Percentiles rank a stretch among this genome's conserved stretches.
Evolutionary conservation across 1,140 invertebrate species (phyloP).

Genomic region (Bombus picipes): DNA sequence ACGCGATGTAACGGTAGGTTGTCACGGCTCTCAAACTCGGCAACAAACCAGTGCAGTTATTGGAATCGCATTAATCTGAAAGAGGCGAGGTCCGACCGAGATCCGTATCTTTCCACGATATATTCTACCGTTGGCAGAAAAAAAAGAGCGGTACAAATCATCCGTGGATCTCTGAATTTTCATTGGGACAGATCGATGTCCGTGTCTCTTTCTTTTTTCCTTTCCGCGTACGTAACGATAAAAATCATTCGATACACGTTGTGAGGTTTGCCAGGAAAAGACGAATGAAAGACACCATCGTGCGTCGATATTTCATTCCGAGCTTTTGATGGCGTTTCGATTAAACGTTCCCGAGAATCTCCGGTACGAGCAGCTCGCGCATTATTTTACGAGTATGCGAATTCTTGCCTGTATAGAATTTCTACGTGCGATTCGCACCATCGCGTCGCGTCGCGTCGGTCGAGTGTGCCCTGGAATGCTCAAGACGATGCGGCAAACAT

Average conservation of each 20-base stretch:
- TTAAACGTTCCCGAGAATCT: slow-evolving; percentile 13
- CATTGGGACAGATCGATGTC: neutral
- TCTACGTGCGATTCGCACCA: neutral
- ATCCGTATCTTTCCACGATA: slow-evolving; percentile 27
- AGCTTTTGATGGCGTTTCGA: slow-evolving; percentile 10
- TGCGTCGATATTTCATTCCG: neutral
- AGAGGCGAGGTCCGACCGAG: neutral
- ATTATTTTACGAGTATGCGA: neutral
- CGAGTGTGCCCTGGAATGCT: neutral
- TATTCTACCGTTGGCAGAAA: neutral
- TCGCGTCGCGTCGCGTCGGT: neutral
- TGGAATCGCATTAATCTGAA: slow-evolving; percentile 53
- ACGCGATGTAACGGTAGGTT: neutral
- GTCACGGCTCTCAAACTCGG: slow-evolving; percentile 23
- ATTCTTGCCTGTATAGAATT: slow-evolving; percentile 13
- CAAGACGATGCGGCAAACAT: neutral
- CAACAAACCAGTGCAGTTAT: slow-evolving; percentile 37
- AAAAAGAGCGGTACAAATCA: slow-evolving; percentile 10
- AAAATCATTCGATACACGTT: neutral
- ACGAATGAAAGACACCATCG: neutral
- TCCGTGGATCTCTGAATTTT: slow-evolving; percentile 20
- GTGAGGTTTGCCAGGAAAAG: too few relatives aligned
- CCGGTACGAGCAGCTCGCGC: slow-evolving; percentile 3
- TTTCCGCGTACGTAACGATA: neutral
- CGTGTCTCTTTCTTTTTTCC: neutral